These are phyloP conservation scores for Lochmaea capreae DNA, from an alignment of 2,888 invertebrate genomes.

Conservation along the genomic window DNA sequence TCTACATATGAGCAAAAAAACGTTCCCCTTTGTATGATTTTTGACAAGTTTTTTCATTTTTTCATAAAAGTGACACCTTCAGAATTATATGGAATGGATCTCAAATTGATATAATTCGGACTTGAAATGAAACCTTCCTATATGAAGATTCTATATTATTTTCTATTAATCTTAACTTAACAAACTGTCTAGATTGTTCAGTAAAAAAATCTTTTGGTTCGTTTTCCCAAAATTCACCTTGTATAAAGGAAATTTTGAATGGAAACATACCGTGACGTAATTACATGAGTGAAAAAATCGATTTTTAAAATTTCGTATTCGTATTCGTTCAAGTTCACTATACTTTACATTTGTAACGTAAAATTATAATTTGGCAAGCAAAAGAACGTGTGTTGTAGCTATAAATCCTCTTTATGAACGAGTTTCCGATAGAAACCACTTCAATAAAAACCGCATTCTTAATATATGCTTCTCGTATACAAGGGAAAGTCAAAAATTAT, in stretches of 20 bases:
- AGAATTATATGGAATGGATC: too few relatives aligned
- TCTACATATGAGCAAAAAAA: too few relatives aligned
- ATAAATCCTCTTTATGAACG: conserved; percentile 24
- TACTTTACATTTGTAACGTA: conserved; percentile 25
- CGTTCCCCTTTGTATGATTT: too few relatives aligned
- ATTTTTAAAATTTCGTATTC: conserved; percentile 17
- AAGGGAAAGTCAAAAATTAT: too few relatives aligned
- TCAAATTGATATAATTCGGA: too few relatives aligned
- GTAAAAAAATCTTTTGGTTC: too few relatives aligned
- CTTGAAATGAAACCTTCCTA: too few relatives aligned
- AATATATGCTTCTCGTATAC: too few relatives aligned
- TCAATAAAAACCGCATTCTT: conserved; percentile 14
- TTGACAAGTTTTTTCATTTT: too few relatives aligned
- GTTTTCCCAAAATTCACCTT: too few relatives aligned
- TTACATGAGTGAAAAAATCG: conserved; percentile 2
- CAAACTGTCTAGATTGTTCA: background rate
- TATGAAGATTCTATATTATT: too few relatives aligned
- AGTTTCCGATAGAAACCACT: conserved; percentile 9
- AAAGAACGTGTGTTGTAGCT: conserved; percentile 22
- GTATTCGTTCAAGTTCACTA: conserved; percentile 15
- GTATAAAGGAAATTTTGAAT: conserved; percentile 7
- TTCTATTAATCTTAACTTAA: background rate
- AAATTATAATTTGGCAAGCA: conserved; percentile 1
- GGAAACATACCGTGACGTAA: conserved; percentile 27
- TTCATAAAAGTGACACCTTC: too few relatives aligned